Evolutionary conservation across 2,113 vertebrate species (phyloP), one percentile per base, ranked within the genome.

Genomic region (Epinephelus moara): DNA sequence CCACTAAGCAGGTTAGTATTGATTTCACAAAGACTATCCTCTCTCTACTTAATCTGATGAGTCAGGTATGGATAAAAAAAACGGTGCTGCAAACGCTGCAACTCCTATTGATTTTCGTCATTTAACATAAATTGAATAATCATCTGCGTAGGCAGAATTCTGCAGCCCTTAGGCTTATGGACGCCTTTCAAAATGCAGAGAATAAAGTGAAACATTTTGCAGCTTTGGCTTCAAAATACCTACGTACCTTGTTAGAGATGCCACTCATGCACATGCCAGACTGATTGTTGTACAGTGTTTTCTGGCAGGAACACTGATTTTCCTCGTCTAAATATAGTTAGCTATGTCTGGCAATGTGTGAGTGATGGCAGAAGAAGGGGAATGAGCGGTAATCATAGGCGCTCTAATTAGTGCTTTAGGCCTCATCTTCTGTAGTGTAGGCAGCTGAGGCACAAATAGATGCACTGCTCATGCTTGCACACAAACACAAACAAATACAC

Each of bases 351-450:
- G 37, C 78, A 56, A 75, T 68, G 55, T 68, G 74, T 84, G 69
- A 86, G 79, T 57, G 61, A 77, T 57, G 49, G 55, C 66, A 86
- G 82, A 75, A 82, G 63, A 83, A 82, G 49, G 70, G 47, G 71
- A 89, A 19, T 25, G 75, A 85, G 85, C 49, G 52, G 75, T 79
- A 85, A 88, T 89, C 80, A 78, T 61, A 77, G 71, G 81, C 11
- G 1, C 78, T 75, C 56, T 91, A 88, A 94, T 94, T 91, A 85
- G 78, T 57, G 86, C 83, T 89, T 74, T 47, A 80, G 79, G 85
- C 80, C 60, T 85, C 50, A 37, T 84, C 64, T 72, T 85, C 75
- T 52, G 56, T 49, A 3, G 64, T 64, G 72, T 70, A 70, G 79
- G 70, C 78, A 78, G 83, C 75, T 56, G 37, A 79, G 60, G 47